A percentile compares a stretch with the other conserved stretches of the same genome.
phyloP scores from a whole-genome alignment of 1,140 invertebrate species.

The Drosophila dunni region DNA sequence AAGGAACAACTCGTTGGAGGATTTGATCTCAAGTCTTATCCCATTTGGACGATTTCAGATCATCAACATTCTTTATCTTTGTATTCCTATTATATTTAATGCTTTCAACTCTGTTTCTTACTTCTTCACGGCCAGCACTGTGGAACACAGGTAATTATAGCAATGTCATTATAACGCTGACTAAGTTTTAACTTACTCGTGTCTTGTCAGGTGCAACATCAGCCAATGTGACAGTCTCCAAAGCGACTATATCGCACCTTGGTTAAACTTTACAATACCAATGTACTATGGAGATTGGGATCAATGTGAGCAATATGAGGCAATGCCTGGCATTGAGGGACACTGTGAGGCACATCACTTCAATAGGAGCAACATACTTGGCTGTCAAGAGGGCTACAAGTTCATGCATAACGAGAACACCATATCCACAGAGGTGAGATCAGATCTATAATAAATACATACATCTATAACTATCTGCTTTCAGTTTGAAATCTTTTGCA shows the following conservation, averaged over 20 bases:
- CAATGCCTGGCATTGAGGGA: slow-evolving; percentile 2
- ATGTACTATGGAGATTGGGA: slow-evolving; percentile 75
- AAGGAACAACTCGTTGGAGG: slow-evolving; percentile 47
- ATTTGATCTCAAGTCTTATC: slow-evolving; percentile 84
- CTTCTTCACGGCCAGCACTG: slow-evolving; percentile 86
- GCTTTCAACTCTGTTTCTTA: slow-evolving; percentile 86
- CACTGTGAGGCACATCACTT: slow-evolving; percentile 77
- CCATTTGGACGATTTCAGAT: slow-evolving; percentile 87
- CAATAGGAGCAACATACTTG: slow-evolving; percentile 55
- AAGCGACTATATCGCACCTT: slow-evolving; percentile 84
- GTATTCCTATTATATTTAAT: slow-evolving; percentile 85
- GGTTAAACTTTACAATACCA: slow-evolving; percentile 86
- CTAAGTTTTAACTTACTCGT: neutral
- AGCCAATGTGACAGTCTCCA: slow-evolving; percentile 86
- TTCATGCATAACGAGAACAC: slow-evolving; percentile 49
- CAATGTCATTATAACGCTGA: neutral
- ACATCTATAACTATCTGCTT: neutral
- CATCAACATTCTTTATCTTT: slow-evolving; percentile 85
- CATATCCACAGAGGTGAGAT: slow-evolving; percentile 62
- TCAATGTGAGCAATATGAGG: slow-evolving; percentile 85
- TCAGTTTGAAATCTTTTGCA: slow-evolving; percentile 65
- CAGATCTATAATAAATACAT: slow-evolving; percentile 49
- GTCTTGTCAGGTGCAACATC: slow-evolving; percentile 86
- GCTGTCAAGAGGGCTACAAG: slow-evolving; percentile 55
- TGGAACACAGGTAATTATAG: slow-evolving; percentile 85